Evolutionary conservation across 2,888 invertebrate species (phyloP), one percentile per base, ranked within the genome.

Genomic region (Cantharis rufa): DNA sequence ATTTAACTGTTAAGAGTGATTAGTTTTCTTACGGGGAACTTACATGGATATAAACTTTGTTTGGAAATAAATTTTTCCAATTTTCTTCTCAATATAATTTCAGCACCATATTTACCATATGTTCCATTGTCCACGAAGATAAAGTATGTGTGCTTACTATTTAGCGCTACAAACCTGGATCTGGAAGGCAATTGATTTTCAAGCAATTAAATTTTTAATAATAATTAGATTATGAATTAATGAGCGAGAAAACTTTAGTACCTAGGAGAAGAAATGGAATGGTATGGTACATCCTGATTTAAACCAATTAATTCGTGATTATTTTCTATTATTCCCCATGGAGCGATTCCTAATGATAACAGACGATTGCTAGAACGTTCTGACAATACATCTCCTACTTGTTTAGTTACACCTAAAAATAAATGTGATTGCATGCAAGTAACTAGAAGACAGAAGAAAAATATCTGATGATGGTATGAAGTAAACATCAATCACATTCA

Each of bases 291-390:
- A 87, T 98, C 98, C 83, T 95, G 92, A 78, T 96, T 96, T 84
- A 94, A 93, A 10, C 98, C 97, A 80, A 98, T 91, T 73, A 98
- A 92, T 86, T 98, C 97, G 85, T 95, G 94, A 85, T 97, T 95
- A 85, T 97, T 96, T 87, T 98, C 98, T 69, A 99, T 95, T 85
- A 99, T 96, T 79, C 99, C 99, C 99, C 99, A 99, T 3, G 99
- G 98, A 0, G 98, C 98, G 81, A 99, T 97, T 21, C 99, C 99
- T 85, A 99, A 95, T 86, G 97, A 97, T 83, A 98, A 95, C 27
- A 98, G 96, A 78, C 95, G 92, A 78, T 96, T 96, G 71, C 95
- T 94, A 21, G 96, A 95, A 76, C 95, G 90, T 89, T 96, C 96
- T 72, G 96, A 92, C 72, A 98, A 89, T 0, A 98, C 98, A 86